Evolutionary conservation across 2,888 invertebrate genomes (phyloP), one percentile per base, ranked within the genome.

Genomic region (Campoplex capitator): DNA sequence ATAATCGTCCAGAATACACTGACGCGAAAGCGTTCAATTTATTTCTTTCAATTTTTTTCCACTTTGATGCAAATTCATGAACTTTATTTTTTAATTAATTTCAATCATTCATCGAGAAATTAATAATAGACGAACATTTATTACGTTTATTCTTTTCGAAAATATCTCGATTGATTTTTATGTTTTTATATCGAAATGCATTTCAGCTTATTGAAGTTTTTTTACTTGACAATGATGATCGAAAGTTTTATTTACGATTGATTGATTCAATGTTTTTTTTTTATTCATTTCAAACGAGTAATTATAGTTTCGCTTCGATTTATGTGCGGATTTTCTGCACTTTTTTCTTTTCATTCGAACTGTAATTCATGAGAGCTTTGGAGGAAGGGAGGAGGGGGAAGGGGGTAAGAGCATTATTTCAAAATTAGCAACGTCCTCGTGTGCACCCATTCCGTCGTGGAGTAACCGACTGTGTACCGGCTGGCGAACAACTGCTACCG

Each of bases 401-500:
- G 23, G 23, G 23, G 54, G 54, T 9, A 35, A 32, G 16, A 45
- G 62, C 75, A 42, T 75, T 75, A 65, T 28, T 76, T 13, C 18
- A 42, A 76, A 76, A 76, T 65, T 45, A 76, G 18, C 32, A 6
- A 45, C n/a, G 48, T 65, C 51, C 65, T 13, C n/a, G 65, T 4
- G 56, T n/a, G 45, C 8, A 28, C 38, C 38, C 4, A 58, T 35
- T 18, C 2, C 9, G 13, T 56, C n/a, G 74, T 42, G 56, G 23
- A 54, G 38, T 28, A 42, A 3, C 42, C 28, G 8, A 75, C 32
- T 28, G 6, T 23, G 75, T 58, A 51, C 35, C 67, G 48, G 77
- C 65, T 77, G 51, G 7, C 23, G 45, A 51, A 42, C 77, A 77
- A 67, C 77, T 54, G 77, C 9, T 38, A 32, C 73, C 73, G 11